These are phyloP conservation scores for Chionis minor DNA, from an alignment of 2,113 vertebrate species.

Conservation along the genomic window DNA sequence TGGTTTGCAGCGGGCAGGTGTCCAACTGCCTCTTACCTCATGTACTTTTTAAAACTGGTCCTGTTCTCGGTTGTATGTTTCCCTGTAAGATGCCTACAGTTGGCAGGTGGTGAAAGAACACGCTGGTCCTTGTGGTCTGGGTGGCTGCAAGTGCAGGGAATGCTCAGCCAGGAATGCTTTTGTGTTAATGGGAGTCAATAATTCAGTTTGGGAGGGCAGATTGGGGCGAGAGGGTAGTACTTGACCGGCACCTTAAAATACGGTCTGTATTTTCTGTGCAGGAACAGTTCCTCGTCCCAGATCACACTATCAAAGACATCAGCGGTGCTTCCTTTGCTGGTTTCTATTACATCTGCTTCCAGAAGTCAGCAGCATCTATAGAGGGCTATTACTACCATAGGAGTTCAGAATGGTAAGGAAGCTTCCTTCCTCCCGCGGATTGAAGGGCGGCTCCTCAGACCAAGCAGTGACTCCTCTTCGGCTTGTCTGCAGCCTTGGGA, in stretches of 20 bases:
- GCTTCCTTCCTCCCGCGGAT: not conserved
- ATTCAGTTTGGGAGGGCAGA: not conserved
- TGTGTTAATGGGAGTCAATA: accelerated
- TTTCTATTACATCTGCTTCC: slow-evolving; percentile 99
- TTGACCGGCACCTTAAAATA: not conserved
- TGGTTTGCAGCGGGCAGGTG: not conserved
- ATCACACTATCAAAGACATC: slow-evolving; percentile 99
- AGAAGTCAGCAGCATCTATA: slow-evolving; percentile 97
- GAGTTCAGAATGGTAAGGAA: slow-evolving; percentile 94
- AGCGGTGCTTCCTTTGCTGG: slow-evolving; percentile 98
- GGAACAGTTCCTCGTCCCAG: slow-evolving; percentile 97
- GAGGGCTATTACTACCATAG: slow-evolving; percentile 98
- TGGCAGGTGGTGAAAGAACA: not conserved
- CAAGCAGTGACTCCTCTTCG: not conserved
- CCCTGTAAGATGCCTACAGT: not conserved
- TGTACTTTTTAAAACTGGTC: not conserved
- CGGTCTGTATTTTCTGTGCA: slow-evolving; percentile 37
- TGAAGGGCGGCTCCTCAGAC: not conserved
- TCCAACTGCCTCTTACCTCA: not conserved
- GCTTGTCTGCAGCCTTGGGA: not conserved
- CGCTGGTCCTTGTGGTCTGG: not conserved
- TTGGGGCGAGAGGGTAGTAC: not conserved
- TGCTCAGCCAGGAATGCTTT: not conserved
- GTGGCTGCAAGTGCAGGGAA: not conserved
- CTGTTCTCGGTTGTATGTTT: not conserved